Percentiles rank a stretch among this genome's conserved stretches.
Conservation (phyloP, 2,888 invertebrate species). For the Chymomyza procnemis region DNA sequence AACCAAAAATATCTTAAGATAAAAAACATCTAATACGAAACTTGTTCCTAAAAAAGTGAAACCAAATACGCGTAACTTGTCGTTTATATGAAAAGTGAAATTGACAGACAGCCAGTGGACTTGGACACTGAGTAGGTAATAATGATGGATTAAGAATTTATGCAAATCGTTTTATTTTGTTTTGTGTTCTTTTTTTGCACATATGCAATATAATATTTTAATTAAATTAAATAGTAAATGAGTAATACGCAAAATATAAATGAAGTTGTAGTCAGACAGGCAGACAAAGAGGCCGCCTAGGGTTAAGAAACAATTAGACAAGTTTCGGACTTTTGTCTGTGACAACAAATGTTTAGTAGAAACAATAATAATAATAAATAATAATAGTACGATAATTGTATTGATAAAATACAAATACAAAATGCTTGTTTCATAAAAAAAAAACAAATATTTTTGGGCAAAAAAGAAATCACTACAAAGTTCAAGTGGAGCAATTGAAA, state of each 20-base stretch:
- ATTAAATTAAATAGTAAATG: constrained; percentile 49
- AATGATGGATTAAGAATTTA: constrained; percentile 56
- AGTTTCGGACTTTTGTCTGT: background rate
- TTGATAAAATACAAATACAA: background rate
- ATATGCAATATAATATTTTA: constrained; percentile 65
- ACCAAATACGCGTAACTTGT: constrained; percentile 29
- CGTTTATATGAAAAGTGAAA: constrained; percentile 48
- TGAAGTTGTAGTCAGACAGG: constrained; percentile 18
- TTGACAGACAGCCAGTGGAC: constrained; percentile 11
- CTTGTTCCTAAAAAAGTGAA: constrained; percentile 58
- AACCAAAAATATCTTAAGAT: constrained; percentile 6
- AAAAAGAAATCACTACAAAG: background rate
- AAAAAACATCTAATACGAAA: constrained; percentile 7
- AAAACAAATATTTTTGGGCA: background rate
- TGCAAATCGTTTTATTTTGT: too few species aligned
- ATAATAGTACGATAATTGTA: background rate
- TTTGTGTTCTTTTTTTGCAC: too few species aligned
- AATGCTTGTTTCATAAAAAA: background rate
- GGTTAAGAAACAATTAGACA: background rate
- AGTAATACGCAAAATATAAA: background rate
- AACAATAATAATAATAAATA: background rate
- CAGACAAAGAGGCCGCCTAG: constrained; percentile 13
- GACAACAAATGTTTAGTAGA: background rate
- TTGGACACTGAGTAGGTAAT: constrained; percentile 33
- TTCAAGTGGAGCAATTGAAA: background rate